Conservation (phyloP, 2,888 invertebrate genomes). For the Lithophane ornitopus region DNA sequence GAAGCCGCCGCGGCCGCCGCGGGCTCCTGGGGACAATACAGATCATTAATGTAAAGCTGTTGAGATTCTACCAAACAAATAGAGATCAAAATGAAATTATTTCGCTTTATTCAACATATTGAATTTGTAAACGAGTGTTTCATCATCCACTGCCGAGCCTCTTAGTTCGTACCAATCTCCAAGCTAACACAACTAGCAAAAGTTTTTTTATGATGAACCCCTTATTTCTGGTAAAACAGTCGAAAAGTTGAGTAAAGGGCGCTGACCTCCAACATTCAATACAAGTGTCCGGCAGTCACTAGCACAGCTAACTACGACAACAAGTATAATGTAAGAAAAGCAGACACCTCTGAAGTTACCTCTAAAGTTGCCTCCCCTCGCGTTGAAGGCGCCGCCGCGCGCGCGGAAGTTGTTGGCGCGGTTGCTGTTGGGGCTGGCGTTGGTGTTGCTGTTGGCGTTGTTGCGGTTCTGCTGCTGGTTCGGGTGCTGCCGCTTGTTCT, state of each 20-base stretch:
- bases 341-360: constrained; percentile 72
- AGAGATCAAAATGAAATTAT: background rate
- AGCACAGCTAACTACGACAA: constrained; percentile 40
- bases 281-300: constrained; percentile 38
- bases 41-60: background rate
- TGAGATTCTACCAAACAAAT: constrained; percentile 18
- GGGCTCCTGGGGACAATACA: constrained; percentile 72
- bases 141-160: no score
- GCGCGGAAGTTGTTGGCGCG: constrained; percentile 79
- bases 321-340: constrained; percentile 39
- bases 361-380: constrained; percentile 84
- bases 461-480: constrained; percentile 81
- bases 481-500: constrained; percentile 87
- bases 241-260: background rate
- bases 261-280: constrained; percentile 9
- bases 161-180: background rate
- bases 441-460: constrained; percentile 71
- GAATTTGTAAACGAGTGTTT: background rate
- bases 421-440: constrained; percentile 67
- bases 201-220: background rate
- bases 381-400: constrained; percentile 80
- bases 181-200: background rate
- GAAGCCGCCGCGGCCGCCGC: constrained; percentile 86
- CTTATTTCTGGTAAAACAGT: background rate
- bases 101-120: background rate